These are phyloP conservation scores for Chrysoperla carnea DNA, from an alignment of 1,140 invertebrate genomes.

Conservation along the genomic window DNA sequence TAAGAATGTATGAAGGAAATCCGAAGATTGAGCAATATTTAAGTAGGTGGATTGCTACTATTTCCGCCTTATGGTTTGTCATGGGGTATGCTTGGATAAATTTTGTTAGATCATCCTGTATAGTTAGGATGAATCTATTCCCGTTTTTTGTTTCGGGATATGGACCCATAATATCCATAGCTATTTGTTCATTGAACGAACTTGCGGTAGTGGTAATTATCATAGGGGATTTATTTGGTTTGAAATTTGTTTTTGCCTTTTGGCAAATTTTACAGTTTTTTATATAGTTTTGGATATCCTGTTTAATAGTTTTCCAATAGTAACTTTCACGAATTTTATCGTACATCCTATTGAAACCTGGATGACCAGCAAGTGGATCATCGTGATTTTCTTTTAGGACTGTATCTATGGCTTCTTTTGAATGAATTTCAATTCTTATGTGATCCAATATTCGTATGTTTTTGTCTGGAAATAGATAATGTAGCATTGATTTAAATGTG, in stretches of 20 bases:
- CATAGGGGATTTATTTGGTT: conserved; percentile 6
- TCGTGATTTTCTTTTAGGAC: neutral
- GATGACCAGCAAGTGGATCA: neutral
- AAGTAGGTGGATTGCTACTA: conserved; percentile 11
- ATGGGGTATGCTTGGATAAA: conserved; percentile 12
- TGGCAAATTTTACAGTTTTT: neutral
- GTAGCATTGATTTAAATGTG: too few species aligned
- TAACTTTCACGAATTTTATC: neutral
- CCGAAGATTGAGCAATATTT: conserved; percentile 14
- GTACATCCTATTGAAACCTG: conserved; percentile 2
- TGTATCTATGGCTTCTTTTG: too few species aligned
- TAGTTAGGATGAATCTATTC: too few species aligned
- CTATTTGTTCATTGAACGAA: conserved; percentile 7
- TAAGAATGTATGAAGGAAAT: conserved; percentile 15
- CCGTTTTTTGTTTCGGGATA: too few species aligned
- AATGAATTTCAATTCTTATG: too few species aligned
- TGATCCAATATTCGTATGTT: too few species aligned
- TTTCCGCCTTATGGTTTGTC: conserved; percentile 14
- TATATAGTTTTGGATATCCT: conserved; percentile 2
- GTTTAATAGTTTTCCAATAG: conserved; percentile 1
- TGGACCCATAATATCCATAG: conserved; percentile 13
- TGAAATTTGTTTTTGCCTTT: conserved; percentile 4
- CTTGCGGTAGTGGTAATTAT: conserved; percentile 10
- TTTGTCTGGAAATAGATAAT: too few species aligned
- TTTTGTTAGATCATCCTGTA: conserved; percentile 15